Conservation (phyloP, 2,888 invertebrate genomes). For the Xylota sylvarum region DNA sequence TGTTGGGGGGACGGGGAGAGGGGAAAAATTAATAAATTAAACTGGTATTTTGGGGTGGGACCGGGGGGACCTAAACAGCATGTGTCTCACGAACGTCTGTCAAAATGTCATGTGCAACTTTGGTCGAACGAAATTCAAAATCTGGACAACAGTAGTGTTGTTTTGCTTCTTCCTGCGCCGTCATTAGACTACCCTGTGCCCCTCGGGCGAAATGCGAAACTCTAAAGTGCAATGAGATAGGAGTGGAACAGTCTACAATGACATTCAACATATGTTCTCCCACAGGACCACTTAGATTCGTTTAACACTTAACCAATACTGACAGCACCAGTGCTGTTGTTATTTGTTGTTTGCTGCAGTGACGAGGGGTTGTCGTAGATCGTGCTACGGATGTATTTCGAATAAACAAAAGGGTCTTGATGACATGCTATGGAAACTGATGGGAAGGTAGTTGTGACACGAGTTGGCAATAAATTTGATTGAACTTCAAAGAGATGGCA, state of each 20-base stretch:
- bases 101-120: conserved; percentile 34
- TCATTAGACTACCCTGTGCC: background rate
- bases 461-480: conserved; percentile 69
- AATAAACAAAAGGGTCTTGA: conserved; percentile 63
- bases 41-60: conserved; percentile 16
- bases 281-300: conserved; percentile 70
- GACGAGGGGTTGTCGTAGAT: conserved; percentile 29
- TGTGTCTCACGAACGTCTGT: conserved; percentile 37
- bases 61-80: conserved; percentile 1
- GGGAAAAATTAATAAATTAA: conserved; percentile 69
- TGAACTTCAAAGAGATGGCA: conserved; percentile 28
- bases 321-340: conserved; percentile 39
- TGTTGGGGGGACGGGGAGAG: conserved; percentile 9
- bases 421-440: conserved; percentile 45
- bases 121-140: background rate
- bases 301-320: conserved; percentile 68
- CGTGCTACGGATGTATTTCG: conserved; percentile 60
- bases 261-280: conserved; percentile 73
- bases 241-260: conserved; percentile 45
- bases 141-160: conserved; percentile 1
- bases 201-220: conserved; percentile 54
- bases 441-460: conserved; percentile 59
- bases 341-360: background rate
- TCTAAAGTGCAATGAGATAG: conserved; percentile 41
- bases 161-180: background rate